A percentile compares a stretch with the other conserved stretches of the same genome.
Evolutionary conservation across 2,888 invertebrate species (phyloP).

Genomic region (Orthosia cruda): DNA sequence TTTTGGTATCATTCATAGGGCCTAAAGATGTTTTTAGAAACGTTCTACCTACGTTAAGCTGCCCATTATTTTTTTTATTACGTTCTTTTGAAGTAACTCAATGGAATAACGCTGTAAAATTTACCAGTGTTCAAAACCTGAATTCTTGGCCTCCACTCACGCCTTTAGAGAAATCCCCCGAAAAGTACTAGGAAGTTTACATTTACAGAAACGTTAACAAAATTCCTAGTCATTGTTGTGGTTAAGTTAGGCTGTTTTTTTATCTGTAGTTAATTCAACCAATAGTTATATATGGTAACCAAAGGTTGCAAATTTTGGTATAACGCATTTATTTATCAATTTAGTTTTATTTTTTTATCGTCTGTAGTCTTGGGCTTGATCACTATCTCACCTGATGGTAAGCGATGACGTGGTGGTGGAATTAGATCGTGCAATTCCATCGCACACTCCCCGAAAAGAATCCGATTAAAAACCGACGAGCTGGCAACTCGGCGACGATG

Average conservation of each 20-base stretch:
- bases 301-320: too few relatives aligned
- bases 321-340: too few relatives aligned
- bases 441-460: too few relatives aligned
- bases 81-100: background rate
- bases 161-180: background rate
- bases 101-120: background rate
- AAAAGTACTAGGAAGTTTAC: background rate
- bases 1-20: slow-evolving; percentile 9
- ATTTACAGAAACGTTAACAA: background rate
- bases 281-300: too few relatives aligned
- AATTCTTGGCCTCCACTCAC: slow-evolving; percentile 1
- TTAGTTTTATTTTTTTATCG: too few relatives aligned
- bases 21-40: slow-evolving; percentile 17
- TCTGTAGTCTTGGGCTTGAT: too few relatives aligned
- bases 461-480: too few relatives aligned
- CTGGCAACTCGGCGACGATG: too few relatives aligned
- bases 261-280: too few relatives aligned
- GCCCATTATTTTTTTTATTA: slow-evolving; percentile 16
- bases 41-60: slow-evolving; percentile 8
- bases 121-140: background rate
- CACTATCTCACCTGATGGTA: too few relatives aligned
- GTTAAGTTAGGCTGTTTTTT: background rate
- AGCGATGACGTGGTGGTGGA: too few relatives aligned
- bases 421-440: too few relatives aligned
- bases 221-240: background rate